Percentiles rank a stretch among this genome's conserved stretches.
These are phyloP conservation scores for Hassar affinis DNA, from an alignment of 2,113 vertebrate species.

Conservation along the genomic window DNA sequence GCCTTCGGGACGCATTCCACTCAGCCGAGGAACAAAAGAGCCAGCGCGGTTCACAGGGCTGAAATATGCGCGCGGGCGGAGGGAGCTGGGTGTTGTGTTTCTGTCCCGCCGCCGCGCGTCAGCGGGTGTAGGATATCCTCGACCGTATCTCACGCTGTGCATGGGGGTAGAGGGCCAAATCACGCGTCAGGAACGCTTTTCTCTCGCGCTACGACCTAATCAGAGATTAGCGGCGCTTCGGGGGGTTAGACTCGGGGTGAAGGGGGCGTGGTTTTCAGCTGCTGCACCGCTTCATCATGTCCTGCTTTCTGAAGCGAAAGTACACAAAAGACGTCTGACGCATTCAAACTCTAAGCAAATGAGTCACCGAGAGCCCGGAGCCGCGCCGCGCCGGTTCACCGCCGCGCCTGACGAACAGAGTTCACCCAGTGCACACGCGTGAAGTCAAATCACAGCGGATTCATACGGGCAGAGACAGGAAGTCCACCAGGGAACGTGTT, in stretches of 20 bases:
- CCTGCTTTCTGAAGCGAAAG: background rate
- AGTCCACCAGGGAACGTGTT: background rate
- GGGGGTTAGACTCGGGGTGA: no score
- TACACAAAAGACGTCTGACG: background rate
- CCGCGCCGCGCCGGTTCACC: slow-evolving; percentile 28
- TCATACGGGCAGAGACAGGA: background rate
- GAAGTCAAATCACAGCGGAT: background rate
- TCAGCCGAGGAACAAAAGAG: slow-evolving; percentile 14
- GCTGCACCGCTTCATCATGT: no score
- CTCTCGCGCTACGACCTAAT: no score
- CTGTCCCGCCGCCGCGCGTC: background rate
- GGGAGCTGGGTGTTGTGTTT: background rate
- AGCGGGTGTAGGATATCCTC: background rate
- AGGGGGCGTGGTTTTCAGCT: background rate
- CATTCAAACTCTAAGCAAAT: slow-evolving; percentile 70
- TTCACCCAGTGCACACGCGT: background rate
- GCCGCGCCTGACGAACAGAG: slow-evolving; percentile 49
- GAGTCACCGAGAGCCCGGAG: slow-evolving; percentile 49
- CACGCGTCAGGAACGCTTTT: no score
- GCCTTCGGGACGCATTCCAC: slow-evolving; percentile 33
- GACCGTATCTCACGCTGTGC: background rate
- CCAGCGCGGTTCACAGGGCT: background rate
- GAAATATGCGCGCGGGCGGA: background rate
- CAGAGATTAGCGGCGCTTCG: background rate
- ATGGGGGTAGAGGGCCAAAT: background rate